These are phyloP conservation scores for Psittacula echo DNA, from an alignment of 2,797 vertebrate species.

Conservation along the genomic window DNA sequence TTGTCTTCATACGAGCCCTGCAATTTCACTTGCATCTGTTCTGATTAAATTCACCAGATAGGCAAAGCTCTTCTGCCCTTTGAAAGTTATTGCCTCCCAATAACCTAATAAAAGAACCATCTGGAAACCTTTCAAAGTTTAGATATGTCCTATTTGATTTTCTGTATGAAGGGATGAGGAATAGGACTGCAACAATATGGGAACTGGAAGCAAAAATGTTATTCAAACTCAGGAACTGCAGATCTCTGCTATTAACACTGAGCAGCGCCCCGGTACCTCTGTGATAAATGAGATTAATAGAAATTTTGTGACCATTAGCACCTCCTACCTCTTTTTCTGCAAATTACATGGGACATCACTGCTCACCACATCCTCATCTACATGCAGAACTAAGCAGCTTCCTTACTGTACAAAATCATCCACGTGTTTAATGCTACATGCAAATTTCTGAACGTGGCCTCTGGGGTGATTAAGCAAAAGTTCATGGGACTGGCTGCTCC, in stretches of 20 bases:
- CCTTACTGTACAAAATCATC: neutral
- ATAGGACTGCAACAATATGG: neutral
- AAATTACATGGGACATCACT: neutral
- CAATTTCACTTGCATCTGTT: neutral
- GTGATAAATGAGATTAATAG: neutral
- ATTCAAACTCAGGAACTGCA: neutral
- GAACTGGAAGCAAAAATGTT: neutral
- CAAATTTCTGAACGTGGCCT: neutral
- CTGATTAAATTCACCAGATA: neutral
- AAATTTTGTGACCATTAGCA: neutral
- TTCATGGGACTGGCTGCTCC: neutral
- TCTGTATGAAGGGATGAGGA: neutral
- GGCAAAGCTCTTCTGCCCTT: neutral
- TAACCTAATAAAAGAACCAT: neutral
- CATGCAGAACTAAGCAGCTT: neutral
- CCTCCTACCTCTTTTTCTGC: neutral
- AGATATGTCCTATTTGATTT: neutral
- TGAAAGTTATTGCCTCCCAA: conserved; percentile 2
- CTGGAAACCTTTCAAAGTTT: conserved; percentile 22
- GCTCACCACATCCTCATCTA: neutral
- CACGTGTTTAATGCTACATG: neutral
- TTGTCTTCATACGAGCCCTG: neutral
- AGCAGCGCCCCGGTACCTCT: neutral
- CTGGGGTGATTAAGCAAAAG: neutral
- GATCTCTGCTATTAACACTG: neutral